Percentiles rank a stretch among this genome's conserved stretches.
Evolutionary conservation across 2,113 vertebrate species (phyloP).

Genomic region (Ciconia stormi): DNA sequence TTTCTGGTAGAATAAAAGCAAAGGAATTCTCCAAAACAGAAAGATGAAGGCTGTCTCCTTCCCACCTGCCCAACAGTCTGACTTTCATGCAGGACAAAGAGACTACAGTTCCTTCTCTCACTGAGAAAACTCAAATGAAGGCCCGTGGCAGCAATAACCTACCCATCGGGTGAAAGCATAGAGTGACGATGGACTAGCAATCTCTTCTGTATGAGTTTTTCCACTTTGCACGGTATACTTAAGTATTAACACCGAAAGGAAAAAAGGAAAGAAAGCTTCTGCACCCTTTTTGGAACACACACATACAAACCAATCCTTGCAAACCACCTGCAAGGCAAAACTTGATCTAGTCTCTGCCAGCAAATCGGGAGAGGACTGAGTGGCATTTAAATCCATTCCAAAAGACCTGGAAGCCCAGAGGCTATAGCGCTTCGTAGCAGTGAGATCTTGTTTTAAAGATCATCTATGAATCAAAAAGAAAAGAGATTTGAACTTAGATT

Average conservation of each 20-base stretch:
- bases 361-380: fast-evolving
- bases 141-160: background rate
- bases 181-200: background rate
- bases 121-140: background rate
- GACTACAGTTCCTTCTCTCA: background rate
- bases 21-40: background rate
- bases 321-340: background rate
- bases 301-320: background rate
- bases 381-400: background rate
- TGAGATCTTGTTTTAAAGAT: background rate
- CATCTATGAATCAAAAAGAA: background rate
- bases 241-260: background rate
- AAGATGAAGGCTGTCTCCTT: background rate
- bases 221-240: background rate
- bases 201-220: background rate
- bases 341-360: background rate
- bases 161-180: background rate
- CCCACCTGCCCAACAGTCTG: background rate
- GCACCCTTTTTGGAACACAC: background rate
- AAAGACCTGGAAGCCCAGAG: background rate
- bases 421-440: background rate
- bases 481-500: background rate
- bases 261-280: background rate
- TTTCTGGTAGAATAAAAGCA: background rate
- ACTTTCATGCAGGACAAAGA: background rate